Conservation (phyloP, 2,113 vertebrate genomes). For the Pluvialis apricaria region DNA sequence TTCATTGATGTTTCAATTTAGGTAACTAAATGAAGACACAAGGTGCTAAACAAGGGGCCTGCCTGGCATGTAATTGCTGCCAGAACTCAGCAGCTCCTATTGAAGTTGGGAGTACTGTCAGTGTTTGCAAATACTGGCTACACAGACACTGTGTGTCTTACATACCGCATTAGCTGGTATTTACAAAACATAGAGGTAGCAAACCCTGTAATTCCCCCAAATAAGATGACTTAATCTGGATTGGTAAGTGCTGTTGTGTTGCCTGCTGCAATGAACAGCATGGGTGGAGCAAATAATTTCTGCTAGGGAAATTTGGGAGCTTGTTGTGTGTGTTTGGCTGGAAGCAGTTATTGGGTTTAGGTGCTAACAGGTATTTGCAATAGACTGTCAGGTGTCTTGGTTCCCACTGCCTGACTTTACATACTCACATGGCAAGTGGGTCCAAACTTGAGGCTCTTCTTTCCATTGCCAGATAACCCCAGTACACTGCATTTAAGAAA, state of each 20-base stretch:
- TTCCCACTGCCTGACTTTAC: constrained; percentile 37
- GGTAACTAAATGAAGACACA: background rate
- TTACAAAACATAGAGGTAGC: constrained; percentile 32
- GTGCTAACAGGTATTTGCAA: constrained; percentile 28
- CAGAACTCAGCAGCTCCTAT: background rate
- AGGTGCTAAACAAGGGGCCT: background rate
- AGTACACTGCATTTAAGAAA: background rate
- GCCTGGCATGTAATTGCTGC: background rate
- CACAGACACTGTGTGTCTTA: background rate
- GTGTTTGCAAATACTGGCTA: background rate
- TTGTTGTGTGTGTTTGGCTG: constrained; percentile 34
- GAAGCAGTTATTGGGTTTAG: constrained; percentile 17
- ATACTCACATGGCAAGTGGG: background rate
- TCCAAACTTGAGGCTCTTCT: background rate
- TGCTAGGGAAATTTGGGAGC: constrained; percentile 44
- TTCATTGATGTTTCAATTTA: background rate
- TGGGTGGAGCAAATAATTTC: constrained; percentile 53
- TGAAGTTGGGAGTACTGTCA: background rate
- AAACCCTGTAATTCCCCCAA: constrained; percentile 45
- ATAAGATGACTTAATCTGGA: background rate
- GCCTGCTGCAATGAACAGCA: background rate
- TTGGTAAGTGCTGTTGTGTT: constrained; percentile 1
- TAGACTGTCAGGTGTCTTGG: background rate
- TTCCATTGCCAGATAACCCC: background rate
- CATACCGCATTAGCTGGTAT: background rate